Evolutionary conservation across 2,797 vertebrate species (phyloP), one percentile per base, ranked within the genome.

Genomic region (Sebastes goodei): DNA sequence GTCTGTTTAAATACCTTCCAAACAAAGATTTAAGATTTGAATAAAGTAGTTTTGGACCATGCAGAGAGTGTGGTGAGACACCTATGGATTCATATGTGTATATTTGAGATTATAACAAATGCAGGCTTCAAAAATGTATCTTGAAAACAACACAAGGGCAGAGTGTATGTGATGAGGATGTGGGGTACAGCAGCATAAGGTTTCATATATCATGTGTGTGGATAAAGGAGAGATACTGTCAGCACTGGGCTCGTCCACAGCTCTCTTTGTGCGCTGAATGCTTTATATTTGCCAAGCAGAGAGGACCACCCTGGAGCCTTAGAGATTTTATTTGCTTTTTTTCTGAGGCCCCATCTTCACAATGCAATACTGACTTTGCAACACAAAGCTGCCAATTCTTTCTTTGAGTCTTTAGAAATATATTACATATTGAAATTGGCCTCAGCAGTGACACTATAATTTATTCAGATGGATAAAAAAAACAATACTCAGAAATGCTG

Each of bases 241-340:
- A 53, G 49, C 30, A 27, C 59, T 10, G 33, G 30, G 59, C 56
- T 80, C 27, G 2, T 64, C 71, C 53, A 63, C 29, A 75, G 60
- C 70, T 72, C 60, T 68, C 62, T 86, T 86, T 84, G 71, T 82
- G 78, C 20, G n/a, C 55, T 88, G 76, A 82, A 82, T 71, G 66
- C 23, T 80, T 79, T 71, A 73, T 68, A 52, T 74, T 80, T 72
- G 65, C 61, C 75, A 61, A 78, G 23, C 72, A 67, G 56, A 71
- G 69, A 86, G 88, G 88, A 89, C 77, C 86, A 84, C 81, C 75
- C 76, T 74, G 85, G 70, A 23, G 85, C 86, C 61, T 89, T 64
- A 64, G 68, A 89, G 75, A 88, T 87, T 80, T 89, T 29, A 86
- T 92, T 86, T 70, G 71, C 63, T 69, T 78, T 49, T 74, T 66